phyloP scores from a whole-genome alignment of 2,113 vertebrate genomes.

The Oreochromis aureus region DNA sequence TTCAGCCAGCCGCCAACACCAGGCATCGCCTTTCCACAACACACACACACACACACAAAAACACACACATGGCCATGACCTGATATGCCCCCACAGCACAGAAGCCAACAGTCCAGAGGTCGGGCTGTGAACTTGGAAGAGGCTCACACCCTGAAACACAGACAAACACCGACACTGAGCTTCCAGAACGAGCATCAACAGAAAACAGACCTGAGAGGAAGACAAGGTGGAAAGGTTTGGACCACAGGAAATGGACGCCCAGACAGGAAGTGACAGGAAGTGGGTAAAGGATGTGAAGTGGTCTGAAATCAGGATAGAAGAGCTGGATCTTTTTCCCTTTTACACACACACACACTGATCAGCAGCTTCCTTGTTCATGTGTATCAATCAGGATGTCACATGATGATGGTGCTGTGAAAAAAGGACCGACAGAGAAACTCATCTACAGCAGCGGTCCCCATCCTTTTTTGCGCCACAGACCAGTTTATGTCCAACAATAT shows the following conservation, averaged over 20 bases:
- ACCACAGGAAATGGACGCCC: not conserved
- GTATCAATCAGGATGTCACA: not conserved
- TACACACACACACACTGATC: not conserved
- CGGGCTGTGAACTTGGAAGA: not conserved
- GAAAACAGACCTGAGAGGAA: not conserved
- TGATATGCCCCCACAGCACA: conserved; percentile 18
- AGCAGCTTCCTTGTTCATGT: not conserved
- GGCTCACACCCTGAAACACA: not conserved
- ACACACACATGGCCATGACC: conserved; percentile 6
- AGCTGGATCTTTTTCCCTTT: not conserved
- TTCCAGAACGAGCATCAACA: not conserved
- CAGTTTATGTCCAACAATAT: not conserved
- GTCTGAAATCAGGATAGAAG: not conserved
- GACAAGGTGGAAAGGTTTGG: not conserved
- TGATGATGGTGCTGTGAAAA: not conserved
- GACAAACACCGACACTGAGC: not conserved
- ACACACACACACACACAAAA: not conserved
- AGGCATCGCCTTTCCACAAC: conserved; percentile 52
- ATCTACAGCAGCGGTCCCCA: not conserved
- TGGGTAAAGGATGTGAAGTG: not conserved
- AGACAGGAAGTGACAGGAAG: not conserved
- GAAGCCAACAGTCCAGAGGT: conserved; percentile 19
- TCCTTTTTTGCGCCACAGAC: not conserved
- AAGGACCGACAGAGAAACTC: not conserved
- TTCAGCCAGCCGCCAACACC: conserved; percentile 64